Percentiles rank a stretch among this genome's conserved stretches.
Conservation (phyloP, 2,113 vertebrate species). For the Pedionomus torquatus region DNA sequence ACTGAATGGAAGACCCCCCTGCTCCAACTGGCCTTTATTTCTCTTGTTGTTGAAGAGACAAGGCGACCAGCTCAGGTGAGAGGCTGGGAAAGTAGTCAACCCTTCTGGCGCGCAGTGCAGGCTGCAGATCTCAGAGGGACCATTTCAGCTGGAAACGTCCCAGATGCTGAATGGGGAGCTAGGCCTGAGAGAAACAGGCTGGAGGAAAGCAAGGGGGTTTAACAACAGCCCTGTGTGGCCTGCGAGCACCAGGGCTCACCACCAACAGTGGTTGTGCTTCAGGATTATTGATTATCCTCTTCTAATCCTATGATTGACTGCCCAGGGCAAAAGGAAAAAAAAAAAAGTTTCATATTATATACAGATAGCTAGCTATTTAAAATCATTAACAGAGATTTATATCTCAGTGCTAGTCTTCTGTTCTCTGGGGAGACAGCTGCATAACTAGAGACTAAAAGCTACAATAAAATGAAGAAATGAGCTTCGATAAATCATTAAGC, state of each 20-base stretch:
- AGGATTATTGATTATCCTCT: constrained; percentile 44
- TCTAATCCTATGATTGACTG: constrained; percentile 4
- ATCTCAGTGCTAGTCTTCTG: background rate
- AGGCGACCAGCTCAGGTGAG: background rate
- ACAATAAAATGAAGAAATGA: constrained; percentile 48
- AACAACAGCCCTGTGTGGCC: background rate
- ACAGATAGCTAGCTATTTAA: constrained; percentile 41
- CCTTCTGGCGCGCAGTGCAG: background rate
- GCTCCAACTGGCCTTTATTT: background rate
- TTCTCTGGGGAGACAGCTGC: constrained; percentile 10
- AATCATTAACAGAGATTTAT: constrained; percentile 52
- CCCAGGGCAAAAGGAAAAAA: background rate
- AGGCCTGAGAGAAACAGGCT: background rate
- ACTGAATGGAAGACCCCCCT: background rate
- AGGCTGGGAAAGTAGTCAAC: background rate
- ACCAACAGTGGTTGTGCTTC: background rate
- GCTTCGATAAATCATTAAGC: constrained; percentile 40
- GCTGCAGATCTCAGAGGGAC: background rate
- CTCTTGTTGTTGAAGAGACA: background rate
- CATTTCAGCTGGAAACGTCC: background rate
- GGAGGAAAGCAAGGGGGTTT: rapidly evolving
- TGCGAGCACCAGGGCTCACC: background rate
- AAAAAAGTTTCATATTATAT: background rate
- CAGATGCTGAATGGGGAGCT: background rate
- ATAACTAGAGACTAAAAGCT: background rate